phyloP scores from a whole-genome alignment of 1,140 invertebrate genomes.

The Muscidifurax raptorellus region DNA sequence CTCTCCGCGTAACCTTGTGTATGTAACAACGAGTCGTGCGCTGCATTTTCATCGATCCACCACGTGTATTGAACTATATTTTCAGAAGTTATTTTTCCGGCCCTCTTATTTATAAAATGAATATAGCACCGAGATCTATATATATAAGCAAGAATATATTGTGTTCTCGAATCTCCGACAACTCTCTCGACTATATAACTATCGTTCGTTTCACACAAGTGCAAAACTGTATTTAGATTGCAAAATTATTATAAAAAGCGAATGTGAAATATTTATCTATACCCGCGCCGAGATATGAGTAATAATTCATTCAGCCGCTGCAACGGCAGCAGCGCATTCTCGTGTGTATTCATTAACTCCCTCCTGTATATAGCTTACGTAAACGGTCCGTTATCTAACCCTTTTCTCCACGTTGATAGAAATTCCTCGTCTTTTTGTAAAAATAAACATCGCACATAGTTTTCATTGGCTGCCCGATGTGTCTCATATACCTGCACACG shows the following conservation, averaged over 20 bases:
- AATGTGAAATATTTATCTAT: background rate
- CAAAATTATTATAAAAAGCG: conserved; percentile 1
- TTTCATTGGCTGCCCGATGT: too few species aligned
- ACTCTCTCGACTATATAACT: background rate
- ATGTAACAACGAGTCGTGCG: background rate
- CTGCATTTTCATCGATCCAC: background rate
- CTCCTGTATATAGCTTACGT: background rate
- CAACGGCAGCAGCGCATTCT: background rate
- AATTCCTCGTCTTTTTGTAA: background rate
- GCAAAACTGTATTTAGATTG: background rate
- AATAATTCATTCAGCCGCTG: conserved; percentile 1
- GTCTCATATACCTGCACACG: too few species aligned
- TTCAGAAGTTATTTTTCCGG: too few species aligned
- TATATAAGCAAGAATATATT: background rate
- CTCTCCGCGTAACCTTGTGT: background rate
- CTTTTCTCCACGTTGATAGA: background rate
- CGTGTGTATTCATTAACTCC: background rate
- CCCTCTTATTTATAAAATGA: too few species aligned
- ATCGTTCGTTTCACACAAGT: background rate
- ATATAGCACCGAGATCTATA: background rate
- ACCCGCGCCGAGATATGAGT: background rate
- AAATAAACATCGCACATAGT: too few species aligned
- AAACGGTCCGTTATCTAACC: background rate
- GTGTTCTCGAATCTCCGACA: background rate
- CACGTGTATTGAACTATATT: background rate